Conservation (phyloP, 2,888 invertebrate genomes). For the Incurvaria masculella region DNA sequence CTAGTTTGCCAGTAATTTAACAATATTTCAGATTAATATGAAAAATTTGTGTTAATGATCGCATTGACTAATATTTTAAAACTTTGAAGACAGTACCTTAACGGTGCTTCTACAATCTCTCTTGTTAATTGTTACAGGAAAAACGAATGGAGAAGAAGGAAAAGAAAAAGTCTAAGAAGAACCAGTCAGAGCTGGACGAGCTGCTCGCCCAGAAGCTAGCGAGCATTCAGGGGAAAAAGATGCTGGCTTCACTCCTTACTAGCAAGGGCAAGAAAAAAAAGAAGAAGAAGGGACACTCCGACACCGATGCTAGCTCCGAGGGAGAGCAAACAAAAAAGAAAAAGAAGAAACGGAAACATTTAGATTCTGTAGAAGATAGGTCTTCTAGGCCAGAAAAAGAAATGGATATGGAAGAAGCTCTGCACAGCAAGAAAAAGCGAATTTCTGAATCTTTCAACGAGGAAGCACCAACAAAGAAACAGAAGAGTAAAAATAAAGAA, state of each 20-base stretch:
- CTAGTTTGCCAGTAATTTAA: no score
- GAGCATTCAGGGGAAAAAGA: slow-evolving; percentile 51
- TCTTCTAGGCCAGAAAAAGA: slow-evolving; percentile 2
- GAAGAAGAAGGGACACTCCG: slow-evolving; percentile 25
- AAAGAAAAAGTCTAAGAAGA: slow-evolving; percentile 45
- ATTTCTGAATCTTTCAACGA: background rate
- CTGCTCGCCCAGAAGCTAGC: slow-evolving; percentile 69
- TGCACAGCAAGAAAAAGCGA: slow-evolving; percentile 1
- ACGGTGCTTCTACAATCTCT: no score
- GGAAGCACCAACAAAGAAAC: slow-evolving; percentile 17
- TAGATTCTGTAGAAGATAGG: slow-evolving; percentile 10
- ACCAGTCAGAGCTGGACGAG: slow-evolving; percentile 59
- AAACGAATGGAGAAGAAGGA: slow-evolving; percentile 44
- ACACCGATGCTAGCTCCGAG: slow-evolving; percentile 3
- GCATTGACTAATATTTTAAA: no score
- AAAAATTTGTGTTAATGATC: no score
- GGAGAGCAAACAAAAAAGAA: slow-evolving; percentile 6
- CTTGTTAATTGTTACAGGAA: slow-evolving; percentile 33
- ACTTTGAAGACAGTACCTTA: no score
- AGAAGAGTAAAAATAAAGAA: slow-evolving; percentile 22
- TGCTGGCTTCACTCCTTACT: background rate
- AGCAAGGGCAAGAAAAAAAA: slow-evolving; percentile 31
- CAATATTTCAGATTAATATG: no score
- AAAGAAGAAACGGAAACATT: slow-evolving; percentile 15
- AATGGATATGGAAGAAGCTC: slow-evolving; percentile 7